Evolutionary conservation across 2,888 invertebrate genomes (phyloP).

Genomic region (Aethes cnicana): DNA sequence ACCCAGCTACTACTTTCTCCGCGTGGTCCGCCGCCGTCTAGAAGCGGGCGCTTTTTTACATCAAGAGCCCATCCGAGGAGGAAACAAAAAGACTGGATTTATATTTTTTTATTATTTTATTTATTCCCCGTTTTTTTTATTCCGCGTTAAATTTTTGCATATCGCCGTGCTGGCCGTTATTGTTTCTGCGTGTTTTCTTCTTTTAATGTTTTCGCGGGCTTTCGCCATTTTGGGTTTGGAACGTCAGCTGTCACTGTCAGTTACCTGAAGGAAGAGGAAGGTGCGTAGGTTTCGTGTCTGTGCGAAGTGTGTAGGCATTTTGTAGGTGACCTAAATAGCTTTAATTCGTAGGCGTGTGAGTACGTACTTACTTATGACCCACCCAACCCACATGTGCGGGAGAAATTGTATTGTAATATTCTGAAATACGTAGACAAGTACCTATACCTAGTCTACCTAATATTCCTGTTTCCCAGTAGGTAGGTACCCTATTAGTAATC

Average conservation of each 20-base stretch:
- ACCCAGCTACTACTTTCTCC: constrained; percentile 48
- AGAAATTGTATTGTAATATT: too few relatives aligned
- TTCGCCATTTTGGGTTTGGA: constrained; percentile 58
- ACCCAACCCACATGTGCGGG: too few relatives aligned
- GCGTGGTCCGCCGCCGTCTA: constrained; percentile 65
- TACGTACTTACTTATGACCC: too few relatives aligned
- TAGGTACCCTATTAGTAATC: too few relatives aligned
- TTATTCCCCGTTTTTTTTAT: constrained; percentile 76
- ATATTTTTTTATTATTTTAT: constrained; percentile 80
- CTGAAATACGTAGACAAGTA: too few relatives aligned
- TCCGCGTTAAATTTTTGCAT: constrained; percentile 74
- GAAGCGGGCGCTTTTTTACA: constrained; percentile 81
- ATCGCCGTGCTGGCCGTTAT: constrained; percentile 56
- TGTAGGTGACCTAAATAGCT: too few relatives aligned
- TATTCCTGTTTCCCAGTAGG: too few relatives aligned
- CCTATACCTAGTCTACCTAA: too few relatives aligned
- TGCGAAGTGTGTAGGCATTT: neutral
- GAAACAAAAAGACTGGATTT: constrained; percentile 81
- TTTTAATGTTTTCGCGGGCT: constrained; percentile 55
- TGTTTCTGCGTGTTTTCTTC: constrained; percentile 52
- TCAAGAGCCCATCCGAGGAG: constrained; percentile 77
- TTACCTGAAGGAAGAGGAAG: constrained; percentile 17
- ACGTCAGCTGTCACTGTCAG: constrained; percentile 63
- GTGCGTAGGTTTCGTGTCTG: constrained; percentile 1
- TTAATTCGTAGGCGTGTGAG: too few relatives aligned